These are phyloP conservation scores for Melanogrammus aeglefinus DNA, from an alignment of 2,797 vertebrate genomes.

Conservation along the genomic window DNA sequence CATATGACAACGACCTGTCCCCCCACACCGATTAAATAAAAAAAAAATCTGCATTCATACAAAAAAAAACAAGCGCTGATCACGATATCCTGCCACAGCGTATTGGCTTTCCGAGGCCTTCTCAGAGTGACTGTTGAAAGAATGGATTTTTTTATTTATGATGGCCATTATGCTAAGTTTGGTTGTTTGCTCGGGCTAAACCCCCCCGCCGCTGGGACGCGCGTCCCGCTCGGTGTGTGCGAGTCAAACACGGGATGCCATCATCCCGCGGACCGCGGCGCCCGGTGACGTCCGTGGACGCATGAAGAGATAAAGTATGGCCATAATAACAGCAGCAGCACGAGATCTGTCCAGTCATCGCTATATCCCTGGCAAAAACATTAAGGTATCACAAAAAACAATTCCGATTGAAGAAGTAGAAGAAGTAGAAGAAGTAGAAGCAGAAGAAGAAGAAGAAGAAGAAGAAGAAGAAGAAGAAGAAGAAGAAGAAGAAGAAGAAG, in stretches of 20 bases:
- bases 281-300: conserved; percentile 44
- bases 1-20: too few species aligned
- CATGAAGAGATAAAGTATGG: conserved; percentile 35
- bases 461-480: background rate
- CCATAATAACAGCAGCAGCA: conserved; percentile 23
- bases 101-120: background rate
- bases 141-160: conserved; percentile 2
- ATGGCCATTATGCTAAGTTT: conserved; percentile 31
- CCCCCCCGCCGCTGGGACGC: conserved; percentile 9
- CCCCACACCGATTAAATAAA: background rate
- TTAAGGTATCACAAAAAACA: background rate
- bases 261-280: conserved; percentile 28
- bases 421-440: conserved; percentile 22
- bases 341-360: conserved; percentile 36
- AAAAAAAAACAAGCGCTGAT: background rate
- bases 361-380: background rate
- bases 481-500: too few species aligned
- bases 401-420: conserved; percentile 1
- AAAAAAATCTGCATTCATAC: background rate
- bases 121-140: background rate
- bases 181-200: conserved; percentile 26
- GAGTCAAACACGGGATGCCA: conserved; percentile 26
- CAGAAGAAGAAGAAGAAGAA: too few species aligned
- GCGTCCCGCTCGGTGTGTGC: background rate
- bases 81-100: background rate